phyloP scores from a whole-genome alignment of 2,888 invertebrate genomes.

The Drosophila macrospina region DNA sequence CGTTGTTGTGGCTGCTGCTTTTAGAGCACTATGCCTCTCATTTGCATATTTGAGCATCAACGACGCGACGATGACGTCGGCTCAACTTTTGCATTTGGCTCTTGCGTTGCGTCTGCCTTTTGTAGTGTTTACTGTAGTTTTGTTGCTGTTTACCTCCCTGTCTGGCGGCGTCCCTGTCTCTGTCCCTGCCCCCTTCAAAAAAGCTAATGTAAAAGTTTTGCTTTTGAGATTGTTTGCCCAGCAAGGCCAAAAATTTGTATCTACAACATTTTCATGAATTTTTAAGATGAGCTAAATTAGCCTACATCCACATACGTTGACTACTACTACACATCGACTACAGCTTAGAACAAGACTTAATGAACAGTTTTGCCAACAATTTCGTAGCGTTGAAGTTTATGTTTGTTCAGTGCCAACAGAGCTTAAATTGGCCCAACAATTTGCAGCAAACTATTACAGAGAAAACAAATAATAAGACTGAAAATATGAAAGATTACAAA shows the following conservation, averaged over 20 bases:
- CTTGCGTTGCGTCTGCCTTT: slow-evolving; percentile 22
- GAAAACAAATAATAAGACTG: neutral
- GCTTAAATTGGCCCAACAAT: slow-evolving; percentile 41
- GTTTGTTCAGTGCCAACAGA: slow-evolving; percentile 17
- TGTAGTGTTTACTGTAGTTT: slow-evolving; percentile 41
- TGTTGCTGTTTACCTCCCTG: slow-evolving; percentile 13
- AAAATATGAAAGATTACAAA: neutral
- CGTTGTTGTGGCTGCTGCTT: slow-evolving; percentile 35
- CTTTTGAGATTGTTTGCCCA: slow-evolving; percentile 36
- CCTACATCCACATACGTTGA: slow-evolving; percentile 37
- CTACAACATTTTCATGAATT: slow-evolving; percentile 35
- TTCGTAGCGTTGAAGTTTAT: slow-evolving; percentile 2
- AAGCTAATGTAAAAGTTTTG: slow-evolving; percentile 72
- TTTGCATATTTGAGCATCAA: slow-evolving; percentile 73
- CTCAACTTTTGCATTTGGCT: slow-evolving; percentile 46
- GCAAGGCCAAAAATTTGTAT: slow-evolving; percentile 48
- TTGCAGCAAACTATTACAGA: slow-evolving; percentile 22
- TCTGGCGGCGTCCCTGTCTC: slow-evolving; percentile 21
- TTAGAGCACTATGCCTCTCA: no score
- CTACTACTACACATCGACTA: slow-evolving; percentile 16
- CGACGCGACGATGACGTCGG: slow-evolving; percentile 8
- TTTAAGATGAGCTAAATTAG: slow-evolving; percentile 55
- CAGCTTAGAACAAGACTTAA: slow-evolving; percentile 13
- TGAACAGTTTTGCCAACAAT: slow-evolving; percentile 15
- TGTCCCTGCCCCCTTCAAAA: slow-evolving; percentile 31